Evolutionary conservation across 2,113 vertebrate genomes (phyloP).

Genomic region (Brachyhypopomus gauderio): DNA sequence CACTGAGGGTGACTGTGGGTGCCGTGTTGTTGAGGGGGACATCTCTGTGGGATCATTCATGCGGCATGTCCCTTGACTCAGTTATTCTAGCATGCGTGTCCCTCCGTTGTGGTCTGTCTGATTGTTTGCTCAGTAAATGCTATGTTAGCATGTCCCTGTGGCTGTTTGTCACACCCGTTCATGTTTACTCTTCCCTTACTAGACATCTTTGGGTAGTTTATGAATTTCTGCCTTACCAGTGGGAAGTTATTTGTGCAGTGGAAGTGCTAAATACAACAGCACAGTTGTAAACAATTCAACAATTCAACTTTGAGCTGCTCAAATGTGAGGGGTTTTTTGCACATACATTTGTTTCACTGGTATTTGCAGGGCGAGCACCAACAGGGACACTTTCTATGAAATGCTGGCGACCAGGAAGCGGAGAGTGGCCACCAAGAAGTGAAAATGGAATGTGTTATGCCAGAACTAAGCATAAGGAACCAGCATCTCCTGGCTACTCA

Average conservation of each 20-base stretch:
- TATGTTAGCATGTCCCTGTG: constrained; percentile 50
- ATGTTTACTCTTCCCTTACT: background rate
- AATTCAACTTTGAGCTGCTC: background rate
- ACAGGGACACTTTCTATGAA: constrained; percentile 97
- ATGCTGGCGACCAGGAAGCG: constrained; percentile 97
- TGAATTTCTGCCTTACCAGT: background rate
- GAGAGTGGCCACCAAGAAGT: constrained; percentile 96
- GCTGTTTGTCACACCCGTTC: background rate
- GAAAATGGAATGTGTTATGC: constrained; percentile 52
- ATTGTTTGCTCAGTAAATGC: constrained; percentile 30
- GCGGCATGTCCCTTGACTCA: constrained; percentile 51
- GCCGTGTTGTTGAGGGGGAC: background rate
- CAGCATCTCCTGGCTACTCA: background rate
- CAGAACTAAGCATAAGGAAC: background rate
- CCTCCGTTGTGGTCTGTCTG: constrained; percentile 55
- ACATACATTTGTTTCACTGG: constrained; percentile 30
- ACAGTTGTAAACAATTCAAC: background rate
- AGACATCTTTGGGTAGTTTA: background rate
- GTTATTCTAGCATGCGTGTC: constrained; percentile 50
- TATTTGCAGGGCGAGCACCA: constrained; percentile 92
- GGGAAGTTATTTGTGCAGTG: background rate
- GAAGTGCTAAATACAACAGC: background rate
- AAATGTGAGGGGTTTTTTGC: background rate
- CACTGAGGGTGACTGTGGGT: background rate
- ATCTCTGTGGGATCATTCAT: constrained; percentile 11